These are phyloP conservation scores for Telmatochromis sp. DNA, from an alignment of 2,113 vertebrate species.

Conservation along the genomic window DNA sequence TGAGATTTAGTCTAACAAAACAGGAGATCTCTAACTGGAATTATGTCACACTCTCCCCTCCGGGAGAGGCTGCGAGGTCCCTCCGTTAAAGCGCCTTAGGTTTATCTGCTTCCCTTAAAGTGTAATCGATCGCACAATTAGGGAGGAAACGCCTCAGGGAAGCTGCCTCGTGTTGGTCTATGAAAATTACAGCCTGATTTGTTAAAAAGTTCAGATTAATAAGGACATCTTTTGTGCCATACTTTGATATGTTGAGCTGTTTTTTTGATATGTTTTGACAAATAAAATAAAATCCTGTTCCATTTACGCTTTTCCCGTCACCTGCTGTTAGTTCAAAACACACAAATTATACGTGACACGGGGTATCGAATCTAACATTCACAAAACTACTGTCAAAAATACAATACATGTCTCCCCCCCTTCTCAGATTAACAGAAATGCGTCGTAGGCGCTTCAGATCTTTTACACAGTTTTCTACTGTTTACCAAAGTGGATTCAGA, in stretches of 20 bases:
- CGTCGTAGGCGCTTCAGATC: not conserved
- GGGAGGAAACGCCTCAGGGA: not conserved
- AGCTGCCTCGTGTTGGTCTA: not conserved
- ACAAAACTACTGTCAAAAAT: not conserved
- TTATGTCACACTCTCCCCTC: constrained; percentile 31
- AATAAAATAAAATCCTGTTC: not conserved
- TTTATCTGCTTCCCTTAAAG: not conserved
- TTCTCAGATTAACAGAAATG: not conserved
- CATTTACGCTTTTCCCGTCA: not conserved
- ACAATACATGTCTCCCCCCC: not conserved
- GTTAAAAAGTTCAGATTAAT: not conserved
- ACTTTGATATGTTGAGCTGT: not conserved
- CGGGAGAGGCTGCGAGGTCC: constrained; percentile 1
- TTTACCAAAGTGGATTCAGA: not conserved
- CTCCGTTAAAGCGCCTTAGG: not conserved
- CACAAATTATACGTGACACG: not conserved
- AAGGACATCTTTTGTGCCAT: not conserved
- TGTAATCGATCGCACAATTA: not conserved
- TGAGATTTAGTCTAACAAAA: constrained; percentile 53
- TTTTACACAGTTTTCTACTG: not conserved
- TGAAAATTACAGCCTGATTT: not conserved
- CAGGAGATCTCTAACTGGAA: constrained; percentile 49
- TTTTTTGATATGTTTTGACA: not conserved
- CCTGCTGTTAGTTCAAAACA: not conserved
- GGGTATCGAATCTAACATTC: not conserved